A percentile compares a stretch with the other conserved stretches of the same genome.
Evolutionary conservation across 2,113 vertebrate genomes (phyloP).

Genomic region (Gadus chalcogrammus): DNA sequence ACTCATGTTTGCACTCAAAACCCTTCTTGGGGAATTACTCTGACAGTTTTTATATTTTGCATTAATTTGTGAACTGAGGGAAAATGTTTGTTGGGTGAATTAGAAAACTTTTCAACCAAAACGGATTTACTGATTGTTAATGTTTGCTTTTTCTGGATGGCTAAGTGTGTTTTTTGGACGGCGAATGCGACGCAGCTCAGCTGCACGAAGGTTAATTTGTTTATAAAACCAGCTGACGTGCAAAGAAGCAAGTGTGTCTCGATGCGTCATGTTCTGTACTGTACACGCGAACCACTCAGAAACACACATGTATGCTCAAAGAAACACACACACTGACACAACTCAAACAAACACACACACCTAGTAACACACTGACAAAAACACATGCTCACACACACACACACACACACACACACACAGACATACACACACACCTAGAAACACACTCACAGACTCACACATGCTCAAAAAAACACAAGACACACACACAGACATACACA

Average conservation of each 20-base stretch:
- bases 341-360: not conserved
- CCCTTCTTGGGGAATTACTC: too few species aligned
- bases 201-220: not conserved
- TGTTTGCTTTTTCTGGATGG: too few species aligned
- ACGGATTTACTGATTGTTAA: too few species aligned
- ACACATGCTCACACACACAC: not conserved
- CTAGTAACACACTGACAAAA: not conserved
- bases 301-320: not conserved
- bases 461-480: not conserved
- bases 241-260: not conserved
- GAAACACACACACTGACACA: not conserved
- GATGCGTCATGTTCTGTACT: not conserved
- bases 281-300: not conserved
- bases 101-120: too few species aligned
- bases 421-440: too few species aligned
- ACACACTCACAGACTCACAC: not conserved
- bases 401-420: not conserved
- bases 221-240: not conserved
- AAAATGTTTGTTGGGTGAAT: too few species aligned
- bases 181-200: not conserved
- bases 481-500: not conserved
- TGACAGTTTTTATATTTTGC: too few species aligned
- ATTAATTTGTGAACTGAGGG: too few species aligned
- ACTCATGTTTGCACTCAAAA: too few species aligned
- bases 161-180: too few species aligned